These are phyloP conservation scores for Otis tarda DNA, from an alignment of 2,113 vertebrate genomes.

Conservation along the genomic window DNA sequence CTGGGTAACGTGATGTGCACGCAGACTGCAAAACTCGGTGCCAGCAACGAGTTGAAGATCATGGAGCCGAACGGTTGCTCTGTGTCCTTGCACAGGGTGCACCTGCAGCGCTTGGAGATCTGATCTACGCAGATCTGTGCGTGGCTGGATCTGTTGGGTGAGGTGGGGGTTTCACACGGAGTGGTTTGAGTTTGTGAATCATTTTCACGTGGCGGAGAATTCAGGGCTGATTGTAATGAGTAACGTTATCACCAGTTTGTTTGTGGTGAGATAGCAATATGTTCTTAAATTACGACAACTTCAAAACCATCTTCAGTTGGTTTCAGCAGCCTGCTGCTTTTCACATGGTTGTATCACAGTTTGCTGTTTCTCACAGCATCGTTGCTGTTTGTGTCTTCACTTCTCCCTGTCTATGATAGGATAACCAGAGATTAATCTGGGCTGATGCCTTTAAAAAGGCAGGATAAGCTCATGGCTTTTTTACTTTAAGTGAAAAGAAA, in stretches of 20 bases:
- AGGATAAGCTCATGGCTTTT: neutral
- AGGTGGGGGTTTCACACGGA: too few relatives aligned
- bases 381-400: neutral
- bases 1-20: fast-evolving
- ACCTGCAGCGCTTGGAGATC: too few relatives aligned
- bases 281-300: neutral
- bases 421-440: neutral
- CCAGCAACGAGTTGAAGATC: fast-evolving
- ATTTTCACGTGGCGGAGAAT: neutral
- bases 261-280: fast-evolving
- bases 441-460: neutral
- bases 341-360: neutral
- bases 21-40: neutral
- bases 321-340: neutral
- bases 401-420: neutral
- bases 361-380: neutral
- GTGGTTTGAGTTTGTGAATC: fast-evolving
- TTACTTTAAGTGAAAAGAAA: neutral
- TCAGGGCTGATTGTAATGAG: neutral
- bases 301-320: neutral
- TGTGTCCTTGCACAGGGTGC: fast-evolving
- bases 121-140: too few relatives aligned
- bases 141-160: fast-evolving
- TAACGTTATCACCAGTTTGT: neutral
- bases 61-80: neutral